Percentiles rank a stretch among this genome's conserved stretches.
phyloP scores from a whole-genome alignment of 2,888 invertebrate genomes.

The Agriopis marginaria region DNA sequence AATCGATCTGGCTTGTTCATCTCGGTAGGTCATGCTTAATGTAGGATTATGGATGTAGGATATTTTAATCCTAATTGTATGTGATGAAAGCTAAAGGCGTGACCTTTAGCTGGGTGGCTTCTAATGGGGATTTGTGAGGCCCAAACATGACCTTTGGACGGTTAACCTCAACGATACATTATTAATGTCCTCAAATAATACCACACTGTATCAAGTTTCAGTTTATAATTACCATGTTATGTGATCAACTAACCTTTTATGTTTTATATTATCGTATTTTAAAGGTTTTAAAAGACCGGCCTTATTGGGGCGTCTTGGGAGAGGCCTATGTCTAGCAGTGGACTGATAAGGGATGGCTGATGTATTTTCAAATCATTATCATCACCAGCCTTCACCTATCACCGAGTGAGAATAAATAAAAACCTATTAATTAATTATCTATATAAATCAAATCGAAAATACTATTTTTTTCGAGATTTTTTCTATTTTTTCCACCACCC shows the following conservation, averaged over 20 bases:
- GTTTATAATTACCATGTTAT: conserved; percentile 25
- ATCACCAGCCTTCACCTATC: no score
- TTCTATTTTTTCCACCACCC: no score
- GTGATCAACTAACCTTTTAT: conserved; percentile 17
- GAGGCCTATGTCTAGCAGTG: no score
- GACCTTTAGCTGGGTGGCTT: conserved; percentile 68
- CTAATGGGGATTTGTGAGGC: conserved; percentile 66
- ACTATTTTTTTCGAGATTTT: no score
- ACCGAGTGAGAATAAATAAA: no score
- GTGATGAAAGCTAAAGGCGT: conserved; percentile 65
- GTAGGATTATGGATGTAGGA: conserved; percentile 7
- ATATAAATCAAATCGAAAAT: no score
- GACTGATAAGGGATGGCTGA: no score
- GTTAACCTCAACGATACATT: conserved; percentile 68
- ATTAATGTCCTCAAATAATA: conserved; percentile 65
- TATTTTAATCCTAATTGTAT: conserved; percentile 54
- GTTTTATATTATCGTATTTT: background rate
- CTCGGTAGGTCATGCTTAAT: background rate
- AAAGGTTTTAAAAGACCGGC: no score
- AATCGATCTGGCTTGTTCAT: no score
- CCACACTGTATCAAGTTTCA: conserved; percentile 42
- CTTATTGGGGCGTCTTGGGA: no score
- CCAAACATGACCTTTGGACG: conserved; percentile 69
- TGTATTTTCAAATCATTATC: no score
- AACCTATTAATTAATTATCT: no score